These are phyloP conservation scores for Endotricha flammealis DNA, from an alignment of 2,888 invertebrate genomes.

Conservation along the genomic window DNA sequence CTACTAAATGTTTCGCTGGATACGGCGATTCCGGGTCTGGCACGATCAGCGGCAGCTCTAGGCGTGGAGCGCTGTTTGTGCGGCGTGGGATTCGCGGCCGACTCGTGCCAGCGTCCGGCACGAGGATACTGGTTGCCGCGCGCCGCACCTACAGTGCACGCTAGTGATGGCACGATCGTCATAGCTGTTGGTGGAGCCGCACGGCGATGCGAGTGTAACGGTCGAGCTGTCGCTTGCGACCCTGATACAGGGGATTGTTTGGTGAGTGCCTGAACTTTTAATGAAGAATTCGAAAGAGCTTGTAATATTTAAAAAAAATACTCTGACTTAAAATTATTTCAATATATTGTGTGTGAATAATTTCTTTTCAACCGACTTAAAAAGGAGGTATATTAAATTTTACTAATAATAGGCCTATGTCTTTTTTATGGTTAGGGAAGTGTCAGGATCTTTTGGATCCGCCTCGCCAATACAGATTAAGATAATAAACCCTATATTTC, in stretches of 20 bases:
- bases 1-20: conserved; percentile 89
- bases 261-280: conserved; percentile 73
- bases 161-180: conserved; percentile 82
- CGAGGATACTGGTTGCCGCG: conserved; percentile 87
- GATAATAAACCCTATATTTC: no score
- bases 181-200: conserved; percentile 90
- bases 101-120: conserved; percentile 94
- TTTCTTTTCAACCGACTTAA: no score
- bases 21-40: conserved; percentile 84
- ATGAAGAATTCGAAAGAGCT: no score
- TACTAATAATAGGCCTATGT: no score
- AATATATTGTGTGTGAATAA: no score
- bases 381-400: no score
- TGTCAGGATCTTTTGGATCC: no score
- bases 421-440: no score
- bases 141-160: conserved; percentile 52
- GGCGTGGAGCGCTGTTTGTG: conserved; percentile 94
- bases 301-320: no score
- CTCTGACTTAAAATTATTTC: no score
- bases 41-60: conserved; percentile 83
- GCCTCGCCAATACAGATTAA: no score
- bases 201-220: conserved; percentile 88
- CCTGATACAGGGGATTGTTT: conserved; percentile 90
- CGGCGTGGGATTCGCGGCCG: conserved; percentile 87
- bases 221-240: conserved; percentile 87